phyloP scores from a whole-genome alignment of 2,797 vertebrate genomes.

The Orestias chungarensis region DNA sequence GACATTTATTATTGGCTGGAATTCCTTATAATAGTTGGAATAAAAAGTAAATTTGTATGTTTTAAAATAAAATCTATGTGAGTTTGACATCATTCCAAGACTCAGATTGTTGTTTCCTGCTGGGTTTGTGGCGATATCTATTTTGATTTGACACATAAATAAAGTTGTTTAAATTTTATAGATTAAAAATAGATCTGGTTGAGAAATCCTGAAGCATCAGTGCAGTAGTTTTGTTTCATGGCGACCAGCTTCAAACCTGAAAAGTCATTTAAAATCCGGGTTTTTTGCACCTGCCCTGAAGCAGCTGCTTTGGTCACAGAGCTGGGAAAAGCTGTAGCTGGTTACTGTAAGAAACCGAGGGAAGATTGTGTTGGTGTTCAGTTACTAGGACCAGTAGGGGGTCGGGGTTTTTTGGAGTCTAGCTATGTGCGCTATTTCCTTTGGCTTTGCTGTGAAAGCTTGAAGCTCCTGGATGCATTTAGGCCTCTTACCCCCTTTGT shows the following conservation, averaged over 20 bases:
- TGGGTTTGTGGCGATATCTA: no score
- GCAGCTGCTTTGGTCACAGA: not conserved
- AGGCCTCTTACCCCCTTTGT: conserved; percentile 39
- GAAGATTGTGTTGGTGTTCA: conserved; percentile 18
- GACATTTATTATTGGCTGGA: not conserved
- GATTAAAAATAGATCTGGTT: not conserved
- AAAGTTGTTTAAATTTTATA: not conserved
- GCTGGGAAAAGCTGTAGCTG: conserved; percentile 37
- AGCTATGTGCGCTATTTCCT: conserved; percentile 55
- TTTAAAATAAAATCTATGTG: not conserved
- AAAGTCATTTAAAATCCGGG: not conserved
- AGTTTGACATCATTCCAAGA: not conserved
- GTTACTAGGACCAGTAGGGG: conserved; percentile 57
- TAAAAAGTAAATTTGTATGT: not conserved
- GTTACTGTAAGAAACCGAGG: conserved; percentile 66
- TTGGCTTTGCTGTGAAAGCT: conserved; percentile 60
- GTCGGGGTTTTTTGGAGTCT: conserved; percentile 53
- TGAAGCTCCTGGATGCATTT: conserved; percentile 43
- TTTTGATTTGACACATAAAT: not conserved
- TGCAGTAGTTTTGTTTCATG: not conserved
- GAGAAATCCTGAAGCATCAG: not conserved
- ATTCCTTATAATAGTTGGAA: not conserved
- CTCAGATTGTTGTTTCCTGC: no score
- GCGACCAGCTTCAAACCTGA: not conserved
- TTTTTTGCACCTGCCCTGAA: not conserved